Conservation (phyloP, 2,113 vertebrate genomes). For the Equus przewalskii region DNA sequence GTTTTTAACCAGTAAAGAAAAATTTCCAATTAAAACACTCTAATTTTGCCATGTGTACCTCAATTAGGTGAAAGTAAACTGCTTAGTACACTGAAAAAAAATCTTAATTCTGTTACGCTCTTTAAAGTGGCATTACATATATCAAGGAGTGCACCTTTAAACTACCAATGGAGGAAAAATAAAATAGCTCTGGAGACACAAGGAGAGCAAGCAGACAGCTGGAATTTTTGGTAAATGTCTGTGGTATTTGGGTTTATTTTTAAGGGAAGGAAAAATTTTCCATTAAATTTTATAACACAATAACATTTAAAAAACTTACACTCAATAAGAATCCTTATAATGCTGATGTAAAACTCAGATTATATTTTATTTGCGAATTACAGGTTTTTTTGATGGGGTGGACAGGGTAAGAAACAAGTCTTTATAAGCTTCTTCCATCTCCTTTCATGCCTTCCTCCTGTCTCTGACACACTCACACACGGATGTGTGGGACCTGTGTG, state of each 20-base stretch:
- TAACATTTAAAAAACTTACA: slow-evolving; percentile 41
- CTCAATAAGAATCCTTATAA: neutral
- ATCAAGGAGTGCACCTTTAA: slow-evolving; percentile 66
- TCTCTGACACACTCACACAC: neutral
- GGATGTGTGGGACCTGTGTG: neutral
- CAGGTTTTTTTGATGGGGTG: slow-evolving; percentile 1
- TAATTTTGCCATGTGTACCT: slow-evolving; percentile 58
- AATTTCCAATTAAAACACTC: slow-evolving; percentile 58
- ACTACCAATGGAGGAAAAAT: slow-evolving; percentile 67
- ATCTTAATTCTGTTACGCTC: slow-evolving; percentile 57
- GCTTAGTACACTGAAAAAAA: slow-evolving; percentile 9
- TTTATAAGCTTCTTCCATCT: slow-evolving; percentile 45
- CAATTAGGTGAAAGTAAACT: slow-evolving; percentile 65
- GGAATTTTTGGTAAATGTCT: slow-evolving; percentile 78
- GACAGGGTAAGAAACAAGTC: slow-evolving; percentile 9
- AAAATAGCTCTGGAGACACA: slow-evolving; percentile 28
- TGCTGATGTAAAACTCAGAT: slow-evolving; percentile 69
- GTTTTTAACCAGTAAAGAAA: slow-evolving; percentile 55
- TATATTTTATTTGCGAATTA: slow-evolving; percentile 55
- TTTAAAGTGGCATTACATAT: slow-evolving; percentile 58
- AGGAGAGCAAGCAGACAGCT: slow-evolving; percentile 72
- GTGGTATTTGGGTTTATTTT: slow-evolving; percentile 81
- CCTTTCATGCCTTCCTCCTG: neutral
- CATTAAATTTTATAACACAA: slow-evolving; percentile 78
- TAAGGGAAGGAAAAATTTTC: slow-evolving; percentile 73